Evolutionary conservation across 1,140 invertebrate species (phyloP).

Genomic region (Pentalonia nigronervosa): DNA sequence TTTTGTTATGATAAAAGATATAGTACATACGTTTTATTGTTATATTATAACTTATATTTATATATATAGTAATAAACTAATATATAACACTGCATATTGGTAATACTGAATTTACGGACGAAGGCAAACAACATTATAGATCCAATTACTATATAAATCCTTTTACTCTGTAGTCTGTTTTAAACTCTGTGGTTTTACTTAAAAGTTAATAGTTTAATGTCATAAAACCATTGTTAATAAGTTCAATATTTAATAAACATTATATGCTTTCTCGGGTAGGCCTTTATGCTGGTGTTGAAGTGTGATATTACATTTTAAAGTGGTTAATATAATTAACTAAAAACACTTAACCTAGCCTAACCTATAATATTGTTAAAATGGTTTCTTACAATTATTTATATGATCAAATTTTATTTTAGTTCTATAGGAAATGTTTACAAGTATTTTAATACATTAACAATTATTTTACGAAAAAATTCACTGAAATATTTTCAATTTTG

Average conservation of each 20-base stretch:
- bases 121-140: neutral
- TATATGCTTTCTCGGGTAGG: neutral
- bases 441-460: neutral
- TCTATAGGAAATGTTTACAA: neutral
- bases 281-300: neutral
- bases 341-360: neutral
- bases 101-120: neutral
- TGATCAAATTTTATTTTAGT: neutral
- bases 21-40: neutral
- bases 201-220: neutral
- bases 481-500: neutral
- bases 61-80: neutral
- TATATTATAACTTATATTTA: neutral
- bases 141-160: neutral
- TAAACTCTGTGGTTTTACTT: neutral
- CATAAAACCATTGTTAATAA: neutral
- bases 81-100: neutral
- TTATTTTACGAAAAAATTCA: neutral
- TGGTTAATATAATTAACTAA: neutral
- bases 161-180: neutral
- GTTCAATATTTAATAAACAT: neutral
- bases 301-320: neutral
- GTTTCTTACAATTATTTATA: neutral
- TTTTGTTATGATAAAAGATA: neutral
- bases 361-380: neutral